Conservation (phyloP, 1,140 invertebrate genomes). For the Melanaphis sacchari region DNA sequence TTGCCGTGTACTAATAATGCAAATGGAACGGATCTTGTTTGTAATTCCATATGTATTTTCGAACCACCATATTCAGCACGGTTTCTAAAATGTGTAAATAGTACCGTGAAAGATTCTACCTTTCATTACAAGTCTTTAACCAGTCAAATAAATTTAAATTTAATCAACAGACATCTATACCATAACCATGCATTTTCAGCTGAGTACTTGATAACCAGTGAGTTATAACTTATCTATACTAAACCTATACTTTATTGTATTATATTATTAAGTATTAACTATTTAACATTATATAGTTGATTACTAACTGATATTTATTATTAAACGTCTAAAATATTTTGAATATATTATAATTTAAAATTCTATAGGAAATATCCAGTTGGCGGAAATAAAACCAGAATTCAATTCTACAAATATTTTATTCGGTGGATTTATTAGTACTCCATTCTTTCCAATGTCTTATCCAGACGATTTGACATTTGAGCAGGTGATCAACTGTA, state of each 20-base stretch:
- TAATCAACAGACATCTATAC: neutral
- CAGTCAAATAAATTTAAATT: constrained; percentile 32
- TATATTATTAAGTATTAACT: too few species aligned
- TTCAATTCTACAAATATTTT: constrained; percentile 61
- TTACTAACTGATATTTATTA: neutral
- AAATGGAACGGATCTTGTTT: neutral
- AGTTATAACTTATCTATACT: neutral
- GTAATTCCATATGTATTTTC: constrained; percentile 33
- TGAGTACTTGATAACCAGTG: constrained; percentile 42
- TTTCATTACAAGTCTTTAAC: constrained; percentile 27
- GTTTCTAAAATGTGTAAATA: constrained; percentile 23
- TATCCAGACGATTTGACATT: constrained; percentile 75
- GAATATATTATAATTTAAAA: neutral
- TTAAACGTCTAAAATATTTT: neutral
- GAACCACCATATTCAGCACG: constrained; percentile 8
- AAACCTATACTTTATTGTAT: neutral
- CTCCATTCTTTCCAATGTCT: constrained; percentile 75
- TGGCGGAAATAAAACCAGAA: constrained; percentile 23
- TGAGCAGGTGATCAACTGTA: constrained; percentile 73
- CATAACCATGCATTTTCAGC: neutral
- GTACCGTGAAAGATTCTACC: neutral
- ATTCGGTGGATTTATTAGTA: constrained; percentile 66
- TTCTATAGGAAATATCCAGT: constrained; percentile 27
- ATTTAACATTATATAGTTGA: too few species aligned
- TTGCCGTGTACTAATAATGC: constrained; percentile 62